Percentiles rank a stretch among this genome's conserved stretches.
Evolutionary conservation across 1,140 invertebrate species (phyloP).

Genomic region (Euura lappo): DNA sequence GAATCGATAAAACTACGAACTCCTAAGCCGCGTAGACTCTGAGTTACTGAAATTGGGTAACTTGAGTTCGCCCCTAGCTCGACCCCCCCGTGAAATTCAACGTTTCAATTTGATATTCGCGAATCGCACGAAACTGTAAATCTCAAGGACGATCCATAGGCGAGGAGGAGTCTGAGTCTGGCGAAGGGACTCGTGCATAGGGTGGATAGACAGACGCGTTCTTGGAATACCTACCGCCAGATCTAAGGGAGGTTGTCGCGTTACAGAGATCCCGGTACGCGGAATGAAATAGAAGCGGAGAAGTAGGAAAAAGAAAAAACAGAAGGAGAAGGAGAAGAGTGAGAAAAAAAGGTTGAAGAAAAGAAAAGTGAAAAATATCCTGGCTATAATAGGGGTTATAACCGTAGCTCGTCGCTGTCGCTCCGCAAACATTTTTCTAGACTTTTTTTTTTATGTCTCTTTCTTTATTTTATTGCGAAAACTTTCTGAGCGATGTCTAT

Average conservation of each 20-base stretch:
- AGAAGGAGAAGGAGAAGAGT: not conserved
- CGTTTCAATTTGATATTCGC: conserved; percentile 41
- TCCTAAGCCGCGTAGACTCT: conserved; percentile 18
- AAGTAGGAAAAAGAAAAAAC: conserved; percentile 1
- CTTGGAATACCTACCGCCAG: not conserved
- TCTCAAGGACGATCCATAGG: conserved; percentile 7
- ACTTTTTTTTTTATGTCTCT: no score
- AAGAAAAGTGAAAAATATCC: not conserved
- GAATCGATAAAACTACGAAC: no score
- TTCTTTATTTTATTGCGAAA: not conserved
- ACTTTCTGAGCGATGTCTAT: not conserved
- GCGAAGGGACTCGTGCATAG: not conserved
- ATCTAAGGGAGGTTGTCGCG: no score
- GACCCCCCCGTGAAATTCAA: conserved; percentile 29
- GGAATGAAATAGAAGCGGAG: no score
- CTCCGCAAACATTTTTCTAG: no score
- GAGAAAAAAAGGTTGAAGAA: not conserved
- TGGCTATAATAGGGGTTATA: no score
- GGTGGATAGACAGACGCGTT: not conserved
- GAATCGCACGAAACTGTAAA: conserved; percentile 25
- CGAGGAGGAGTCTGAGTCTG: not conserved
- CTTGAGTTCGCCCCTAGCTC: conserved; percentile 18
- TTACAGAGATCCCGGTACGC: no score
- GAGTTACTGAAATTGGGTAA: conserved; percentile 35
- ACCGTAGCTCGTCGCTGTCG: no score